A percentile compares a stretch with the other conserved stretches of the same genome.
These are phyloP conservation scores for Pangasianodon gigas DNA, from an alignment of 2,113 vertebrate species.

Conservation along the genomic window DNA sequence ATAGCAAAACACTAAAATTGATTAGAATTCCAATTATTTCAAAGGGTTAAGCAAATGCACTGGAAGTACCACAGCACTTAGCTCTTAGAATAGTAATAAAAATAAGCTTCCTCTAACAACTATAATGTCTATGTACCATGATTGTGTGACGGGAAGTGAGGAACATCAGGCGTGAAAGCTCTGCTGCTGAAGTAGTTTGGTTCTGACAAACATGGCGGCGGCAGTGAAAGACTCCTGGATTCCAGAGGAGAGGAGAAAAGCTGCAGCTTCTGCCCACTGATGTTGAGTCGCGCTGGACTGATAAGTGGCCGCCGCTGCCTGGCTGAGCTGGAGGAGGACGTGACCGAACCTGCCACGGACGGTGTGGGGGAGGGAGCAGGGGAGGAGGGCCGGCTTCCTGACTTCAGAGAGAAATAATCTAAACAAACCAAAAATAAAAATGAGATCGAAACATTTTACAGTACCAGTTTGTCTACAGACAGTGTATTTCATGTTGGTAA, in stretches of 20 bases:
- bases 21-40: neutral
- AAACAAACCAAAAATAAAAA: constrained; percentile 29
- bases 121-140: neutral
- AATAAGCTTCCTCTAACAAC: neutral
- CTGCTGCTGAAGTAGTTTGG: constrained; percentile 64
- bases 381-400: constrained; percentile 78
- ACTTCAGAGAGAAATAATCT: constrained; percentile 88
- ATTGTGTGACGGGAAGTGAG: constrained; percentile 41
- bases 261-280: constrained; percentile 82
- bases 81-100: neutral
- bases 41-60: neutral
- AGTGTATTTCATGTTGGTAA: neutral
- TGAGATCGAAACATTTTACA: neutral
- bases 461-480: neutral
- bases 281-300: constrained; percentile 91
- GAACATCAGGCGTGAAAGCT: constrained; percentile 63
- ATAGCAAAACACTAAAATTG: neutral
- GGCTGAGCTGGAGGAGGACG: constrained; percentile 85
- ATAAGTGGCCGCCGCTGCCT: constrained; percentile 88
- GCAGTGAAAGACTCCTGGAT: constrained; percentile 59
- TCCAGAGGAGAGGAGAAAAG: constrained; percentile 74
- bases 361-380: constrained; percentile 84
- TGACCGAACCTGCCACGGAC: constrained; percentile 82
- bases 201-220: constrained; percentile 68
- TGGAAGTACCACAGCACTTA: neutral